phyloP scores from a whole-genome alignment of 2,113 vertebrate species.

The Passer domesticus region DNA sequence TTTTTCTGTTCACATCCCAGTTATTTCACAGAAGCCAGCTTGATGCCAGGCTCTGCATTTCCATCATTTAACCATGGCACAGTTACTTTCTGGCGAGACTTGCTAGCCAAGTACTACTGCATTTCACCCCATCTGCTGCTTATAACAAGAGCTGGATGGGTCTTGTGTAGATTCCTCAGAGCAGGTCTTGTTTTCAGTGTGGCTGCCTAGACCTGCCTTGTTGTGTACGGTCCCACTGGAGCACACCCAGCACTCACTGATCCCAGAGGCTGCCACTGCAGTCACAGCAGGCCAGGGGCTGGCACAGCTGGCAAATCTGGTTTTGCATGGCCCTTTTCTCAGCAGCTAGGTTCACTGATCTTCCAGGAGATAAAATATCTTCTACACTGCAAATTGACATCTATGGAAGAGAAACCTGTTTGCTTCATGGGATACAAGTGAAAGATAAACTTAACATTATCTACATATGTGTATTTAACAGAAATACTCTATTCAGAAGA shows the following conservation, averaged over 20 bases:
- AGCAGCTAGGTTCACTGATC: background rate
- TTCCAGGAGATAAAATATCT: background rate
- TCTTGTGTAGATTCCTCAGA: background rate
- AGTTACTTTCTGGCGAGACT: background rate
- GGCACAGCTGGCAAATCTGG: background rate
- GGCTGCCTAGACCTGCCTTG: background rate
- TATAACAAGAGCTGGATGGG: background rate
- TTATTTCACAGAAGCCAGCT: background rate
- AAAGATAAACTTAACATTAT: background rate
- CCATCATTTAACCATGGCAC: background rate
- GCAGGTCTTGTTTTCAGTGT: rapidly evolving
- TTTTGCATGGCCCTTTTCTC: background rate
- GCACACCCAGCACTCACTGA: rapidly evolving
- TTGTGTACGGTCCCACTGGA: rapidly evolving
- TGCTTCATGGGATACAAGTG: background rate
- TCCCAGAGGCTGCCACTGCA: background rate
- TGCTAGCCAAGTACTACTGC: background rate
- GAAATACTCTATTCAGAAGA: background rate
- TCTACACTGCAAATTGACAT: background rate
- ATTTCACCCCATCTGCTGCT: background rate
- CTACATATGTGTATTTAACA: background rate
- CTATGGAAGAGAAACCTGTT: background rate
- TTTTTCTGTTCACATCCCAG: background rate
- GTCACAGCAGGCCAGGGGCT: background rate
- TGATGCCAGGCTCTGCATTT: background rate